phyloP scores from a whole-genome alignment of 2,888 invertebrate species.

The Thyatira batis region DNA sequence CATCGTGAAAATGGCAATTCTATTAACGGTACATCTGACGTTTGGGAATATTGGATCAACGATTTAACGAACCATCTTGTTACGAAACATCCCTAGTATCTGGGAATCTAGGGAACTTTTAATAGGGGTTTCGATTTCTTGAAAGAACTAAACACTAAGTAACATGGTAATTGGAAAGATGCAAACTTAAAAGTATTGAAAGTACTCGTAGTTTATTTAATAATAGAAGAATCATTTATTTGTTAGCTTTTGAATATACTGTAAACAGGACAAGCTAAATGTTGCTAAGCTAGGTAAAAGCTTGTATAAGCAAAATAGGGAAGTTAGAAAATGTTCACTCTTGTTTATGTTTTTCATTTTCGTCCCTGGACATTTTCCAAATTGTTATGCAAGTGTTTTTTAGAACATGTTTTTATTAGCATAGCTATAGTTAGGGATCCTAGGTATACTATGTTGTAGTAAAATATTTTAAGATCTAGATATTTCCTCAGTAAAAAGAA shows the following conservation, averaged over 20 bases:
- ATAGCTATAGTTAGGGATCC: not conserved
- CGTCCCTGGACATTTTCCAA: not conserved
- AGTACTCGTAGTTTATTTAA: no score
- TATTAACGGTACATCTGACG: not conserved
- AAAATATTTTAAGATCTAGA: no score
- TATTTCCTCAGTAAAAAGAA: no score
- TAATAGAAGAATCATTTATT: no score
- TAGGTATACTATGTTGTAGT: no score
- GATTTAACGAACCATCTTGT: not conserved
- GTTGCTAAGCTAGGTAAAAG: not conserved
- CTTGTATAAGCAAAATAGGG: not conserved
- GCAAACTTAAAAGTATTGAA: no score
- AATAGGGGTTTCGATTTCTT: not conserved
- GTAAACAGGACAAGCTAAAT: not conserved
- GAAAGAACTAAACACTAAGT: no score
- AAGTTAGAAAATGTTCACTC: not conserved
- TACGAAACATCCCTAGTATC: not conserved
- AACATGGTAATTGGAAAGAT: no score
- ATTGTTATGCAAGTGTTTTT: not conserved
- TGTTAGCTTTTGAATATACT: no score
- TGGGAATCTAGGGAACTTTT: not conserved
- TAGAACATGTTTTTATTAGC: not conserved
- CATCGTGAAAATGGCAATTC: not conserved
- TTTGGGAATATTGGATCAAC: not conserved
- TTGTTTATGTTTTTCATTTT: not conserved